These are phyloP conservation scores for Dufourea novaeangliae DNA, from an alignment of 1,140 invertebrate genomes.

Conservation along the genomic window DNA sequence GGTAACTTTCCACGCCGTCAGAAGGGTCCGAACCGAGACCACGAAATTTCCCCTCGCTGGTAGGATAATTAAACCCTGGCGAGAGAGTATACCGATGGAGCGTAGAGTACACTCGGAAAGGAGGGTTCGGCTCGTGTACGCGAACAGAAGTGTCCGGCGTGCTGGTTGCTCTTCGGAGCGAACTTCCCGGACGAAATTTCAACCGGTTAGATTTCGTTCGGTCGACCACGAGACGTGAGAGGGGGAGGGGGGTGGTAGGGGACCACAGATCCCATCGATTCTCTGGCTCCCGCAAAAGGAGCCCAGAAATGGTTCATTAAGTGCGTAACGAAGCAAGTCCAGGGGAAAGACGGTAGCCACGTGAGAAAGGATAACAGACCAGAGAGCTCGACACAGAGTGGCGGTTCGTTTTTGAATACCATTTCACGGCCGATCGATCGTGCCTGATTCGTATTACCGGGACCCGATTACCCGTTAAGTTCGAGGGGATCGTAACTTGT, in stretches of 20 bases:
- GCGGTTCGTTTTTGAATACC: background rate
- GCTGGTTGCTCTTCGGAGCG: conserved; percentile 11
- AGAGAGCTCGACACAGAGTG: too few species aligned
- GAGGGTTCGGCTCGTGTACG: background rate
- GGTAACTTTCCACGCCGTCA: too few species aligned
- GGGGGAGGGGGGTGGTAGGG: too few species aligned
- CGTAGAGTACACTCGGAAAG: background rate
- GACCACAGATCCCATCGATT: conserved; percentile 22
- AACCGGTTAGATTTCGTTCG: conserved; percentile 46
- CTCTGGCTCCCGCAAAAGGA: background rate
- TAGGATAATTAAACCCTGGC: conserved; percentile 1
- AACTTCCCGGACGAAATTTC: conserved; percentile 49
- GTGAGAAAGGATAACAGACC: background rate
- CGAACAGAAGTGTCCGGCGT: background rate
- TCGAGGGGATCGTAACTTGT: too few species aligned
- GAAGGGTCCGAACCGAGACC: background rate
- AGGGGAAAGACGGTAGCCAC: background rate
- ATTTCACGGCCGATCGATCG: conserved; percentile 11
- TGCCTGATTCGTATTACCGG: background rate
- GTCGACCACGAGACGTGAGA: background rate
- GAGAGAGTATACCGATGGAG: conserved; percentile 17
- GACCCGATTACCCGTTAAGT: background rate
- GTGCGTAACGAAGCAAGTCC: conserved; percentile 27
- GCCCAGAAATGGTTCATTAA: conserved; percentile 36
- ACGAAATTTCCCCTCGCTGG: conserved; percentile 3